Evolutionary conservation across 2,113 vertebrate species (phyloP).

Genomic region (Hucho hucho): DNA sequence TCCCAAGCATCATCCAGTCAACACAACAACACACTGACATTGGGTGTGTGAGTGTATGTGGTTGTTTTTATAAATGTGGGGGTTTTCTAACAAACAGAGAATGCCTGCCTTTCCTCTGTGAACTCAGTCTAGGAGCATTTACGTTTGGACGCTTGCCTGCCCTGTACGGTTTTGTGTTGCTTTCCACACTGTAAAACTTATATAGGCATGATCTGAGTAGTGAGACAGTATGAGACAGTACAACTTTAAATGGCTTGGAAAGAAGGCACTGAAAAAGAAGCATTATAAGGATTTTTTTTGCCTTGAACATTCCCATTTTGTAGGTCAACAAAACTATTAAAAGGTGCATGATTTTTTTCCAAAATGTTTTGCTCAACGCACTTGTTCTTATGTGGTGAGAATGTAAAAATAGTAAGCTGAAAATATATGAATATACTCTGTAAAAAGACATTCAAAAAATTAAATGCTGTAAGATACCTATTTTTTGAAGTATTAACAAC

Average conservation of each 20-base stretch:
- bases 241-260: slow-evolving; percentile 46
- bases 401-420: slow-evolving; percentile 47
- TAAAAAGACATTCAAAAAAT: slow-evolving; percentile 73
- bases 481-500: slow-evolving; percentile 75
- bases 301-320: slow-evolving; percentile 76
- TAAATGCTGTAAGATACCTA: slow-evolving; percentile 79
- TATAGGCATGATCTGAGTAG: slow-evolving; percentile 71
- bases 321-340: slow-evolving; percentile 70
- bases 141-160: slow-evolving; percentile 72
- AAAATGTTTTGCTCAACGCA: slow-evolving; percentile 69
- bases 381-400: slow-evolving; percentile 79
- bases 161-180: slow-evolving; percentile 74
- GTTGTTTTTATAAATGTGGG: slow-evolving; percentile 62
- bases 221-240: slow-evolving; percentile 54
- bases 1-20: slow-evolving; percentile 45
- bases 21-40: slow-evolving; percentile 34
- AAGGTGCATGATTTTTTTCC: slow-evolving; percentile 70
- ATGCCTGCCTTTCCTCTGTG: slow-evolving; percentile 63
- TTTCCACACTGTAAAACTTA: slow-evolving; percentile 71
- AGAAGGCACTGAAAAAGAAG: slow-evolving; percentile 40
- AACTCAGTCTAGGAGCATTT: slow-evolving; percentile 63
- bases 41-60: slow-evolving; percentile 21
- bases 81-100: slow-evolving; percentile 65
- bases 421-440: slow-evolving; percentile 71
- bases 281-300: slow-evolving; percentile 47